Evolutionary conservation across 2,113 vertebrate species (phyloP), one percentile per base, ranked within the genome.

Genomic region (Panthera leo): DNA sequence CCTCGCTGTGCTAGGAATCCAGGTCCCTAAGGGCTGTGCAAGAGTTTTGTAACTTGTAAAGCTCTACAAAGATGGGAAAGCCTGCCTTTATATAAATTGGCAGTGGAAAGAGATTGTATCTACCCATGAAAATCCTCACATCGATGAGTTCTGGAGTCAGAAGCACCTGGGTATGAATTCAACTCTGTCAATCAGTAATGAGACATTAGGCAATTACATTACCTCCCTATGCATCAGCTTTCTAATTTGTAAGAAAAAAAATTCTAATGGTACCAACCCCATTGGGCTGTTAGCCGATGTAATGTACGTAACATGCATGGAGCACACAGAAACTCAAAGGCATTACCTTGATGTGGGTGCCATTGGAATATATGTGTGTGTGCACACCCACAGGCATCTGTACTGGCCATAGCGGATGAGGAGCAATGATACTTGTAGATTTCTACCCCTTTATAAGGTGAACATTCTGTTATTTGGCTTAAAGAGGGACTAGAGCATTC

Each of bases 371-470:
- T 29, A 9, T 68, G 48, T 16, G 2, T 48, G 18, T 34, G 78
- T 9, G 45, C 10, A 9, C 14, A 13, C 0, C 0, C 15, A 11
- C 0, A 4, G 7, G 15, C 23, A 6, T 45, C 82, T 79, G 5
- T 29, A 21, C 48, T 14, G 21, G 31, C 21, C n/a, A 2, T 4
- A 67, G 79, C 21, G 3, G 29, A 36, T 16, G 31, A 67, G 13
- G 29, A 1, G 0, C 6, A 13, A 3, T n/a, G 10, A 48, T 3
- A 3, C 18, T 31, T 70, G 21, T 15, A 53, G 16, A 25, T 61
- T 36, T 96, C 78, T 63, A 2, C 63, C 51, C 67, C 70, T 3
- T 61, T 48, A 36, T 1, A 85, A 89, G 36, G 16, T 27, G n/a
- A 88, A 16, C 0, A 0, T 39, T 55, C 45, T 42, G 1, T 89